Percentiles rank a stretch among this genome's conserved stretches.
phyloP scores from a whole-genome alignment of 2,888 invertebrate species.

The Sthenelais limicola region DNA sequence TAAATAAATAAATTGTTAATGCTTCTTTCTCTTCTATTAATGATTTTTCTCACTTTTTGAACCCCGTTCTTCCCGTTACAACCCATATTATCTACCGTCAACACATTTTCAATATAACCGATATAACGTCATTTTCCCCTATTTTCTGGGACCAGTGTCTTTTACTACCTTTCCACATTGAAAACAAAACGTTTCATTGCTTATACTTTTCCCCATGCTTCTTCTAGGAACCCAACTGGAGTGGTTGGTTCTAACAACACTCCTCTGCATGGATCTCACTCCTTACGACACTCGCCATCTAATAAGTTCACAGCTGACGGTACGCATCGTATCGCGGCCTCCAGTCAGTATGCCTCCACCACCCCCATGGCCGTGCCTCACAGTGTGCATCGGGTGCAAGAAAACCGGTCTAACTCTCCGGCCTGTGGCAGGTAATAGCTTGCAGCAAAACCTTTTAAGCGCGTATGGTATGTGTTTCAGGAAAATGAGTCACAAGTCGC shows the following conservation, averaged over 20 bases:
- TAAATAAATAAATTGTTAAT: no score
- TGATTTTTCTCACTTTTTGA: no score
- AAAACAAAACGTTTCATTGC: neutral
- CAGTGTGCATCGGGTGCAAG: constrained; percentile 39
- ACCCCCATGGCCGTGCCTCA: constrained; percentile 76
- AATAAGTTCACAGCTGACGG: constrained; percentile 1
- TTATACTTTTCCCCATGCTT: neutral
- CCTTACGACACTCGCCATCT: constrained; percentile 22
- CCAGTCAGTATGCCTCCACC: constrained; percentile 46
- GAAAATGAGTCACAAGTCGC: no score
- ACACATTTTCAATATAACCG: no score
- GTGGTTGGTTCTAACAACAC: neutral
- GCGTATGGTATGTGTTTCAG: no score
- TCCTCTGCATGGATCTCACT: neutral
- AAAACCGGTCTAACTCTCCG: constrained; percentile 73
- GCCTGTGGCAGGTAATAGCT: constrained; percentile 59
- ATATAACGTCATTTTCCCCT: no score
- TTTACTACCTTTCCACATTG: no score
- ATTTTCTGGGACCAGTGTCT: no score
- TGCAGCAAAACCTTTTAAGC: no score
- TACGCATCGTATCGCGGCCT: neutral
- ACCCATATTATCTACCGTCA: no score
- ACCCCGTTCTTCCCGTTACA: no score
- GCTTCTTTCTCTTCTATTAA: no score
- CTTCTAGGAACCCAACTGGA: neutral